Conservation (phyloP, 1,140 invertebrate genomes). For the Drosophila erecta region DNA sequence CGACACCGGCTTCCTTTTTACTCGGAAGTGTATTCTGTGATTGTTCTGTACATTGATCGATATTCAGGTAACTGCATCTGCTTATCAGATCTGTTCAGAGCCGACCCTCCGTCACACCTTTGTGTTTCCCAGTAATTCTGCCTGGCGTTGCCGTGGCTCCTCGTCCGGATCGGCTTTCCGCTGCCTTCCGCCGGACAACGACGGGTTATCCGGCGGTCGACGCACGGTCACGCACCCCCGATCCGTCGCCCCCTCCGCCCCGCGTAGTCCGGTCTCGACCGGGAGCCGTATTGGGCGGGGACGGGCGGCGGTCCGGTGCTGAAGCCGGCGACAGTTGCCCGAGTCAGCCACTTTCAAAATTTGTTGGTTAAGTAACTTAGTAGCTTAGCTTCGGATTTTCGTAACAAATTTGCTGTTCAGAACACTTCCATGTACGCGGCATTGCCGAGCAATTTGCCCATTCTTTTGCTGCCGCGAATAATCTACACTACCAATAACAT, state of each 20-base stretch:
- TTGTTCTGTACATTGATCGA: conserved; percentile 63
- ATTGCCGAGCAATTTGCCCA: conserved; percentile 85
- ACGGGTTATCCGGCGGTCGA: conserved; percentile 74
- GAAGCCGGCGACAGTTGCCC: conserved; percentile 83
- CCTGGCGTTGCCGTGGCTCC: conserved; percentile 77
- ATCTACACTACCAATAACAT: too few species aligned
- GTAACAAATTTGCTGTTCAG: conserved; percentile 85
- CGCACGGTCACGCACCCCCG: conserved; percentile 73
- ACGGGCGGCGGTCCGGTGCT: conserved; percentile 67
- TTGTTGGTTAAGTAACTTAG: conserved; percentile 85
- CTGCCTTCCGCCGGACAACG: conserved; percentile 76
- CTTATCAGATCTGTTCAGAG: conserved; percentile 85
- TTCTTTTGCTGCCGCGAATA: conserved; percentile 61
- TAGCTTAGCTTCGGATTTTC: conserved; percentile 85
- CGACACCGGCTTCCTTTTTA: rapidly evolving
- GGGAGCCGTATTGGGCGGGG: conserved; percentile 60
- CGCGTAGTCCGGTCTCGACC: conserved; percentile 58
- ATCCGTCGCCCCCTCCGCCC: conserved; percentile 62
- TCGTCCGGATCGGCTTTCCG: conserved; percentile 72
- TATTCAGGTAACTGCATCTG: conserved; percentile 69
- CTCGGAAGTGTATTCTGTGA: conserved; percentile 84
- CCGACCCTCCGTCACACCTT: conserved; percentile 84
- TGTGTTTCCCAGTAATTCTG: conserved; percentile 80
- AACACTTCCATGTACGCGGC: conserved; percentile 84
- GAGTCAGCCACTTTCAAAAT: conserved; percentile 84